phyloP scores from a whole-genome alignment of 2,888 invertebrate genomes.

The Uloborus plumipes region DNA sequence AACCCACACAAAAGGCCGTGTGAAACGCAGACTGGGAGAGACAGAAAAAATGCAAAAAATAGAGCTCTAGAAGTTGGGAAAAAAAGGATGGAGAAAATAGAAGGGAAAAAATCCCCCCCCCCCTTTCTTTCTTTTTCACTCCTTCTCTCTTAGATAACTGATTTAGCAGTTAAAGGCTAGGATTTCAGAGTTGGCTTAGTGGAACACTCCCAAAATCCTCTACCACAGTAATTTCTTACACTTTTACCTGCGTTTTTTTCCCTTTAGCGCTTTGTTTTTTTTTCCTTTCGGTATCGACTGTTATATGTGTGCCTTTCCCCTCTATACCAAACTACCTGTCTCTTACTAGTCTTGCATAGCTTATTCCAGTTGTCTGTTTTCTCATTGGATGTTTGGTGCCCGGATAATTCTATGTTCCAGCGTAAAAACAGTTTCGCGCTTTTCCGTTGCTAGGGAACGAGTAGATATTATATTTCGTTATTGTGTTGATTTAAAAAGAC shows the following conservation, averaged over 20 bases:
- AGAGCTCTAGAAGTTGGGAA: slow-evolving; percentile 16
- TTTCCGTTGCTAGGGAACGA: slow-evolving; percentile 58
- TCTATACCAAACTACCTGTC: not conserved
- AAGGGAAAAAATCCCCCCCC: not conserved
- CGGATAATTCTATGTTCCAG: slow-evolving; percentile 59
- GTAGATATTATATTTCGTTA: slow-evolving; percentile 49
- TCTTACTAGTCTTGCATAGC: slow-evolving; percentile 34
- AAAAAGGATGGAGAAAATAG: slow-evolving; percentile 20
- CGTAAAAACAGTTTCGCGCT: slow-evolving; percentile 54
- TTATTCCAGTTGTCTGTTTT: slow-evolving; percentile 25
- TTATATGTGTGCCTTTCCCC: slow-evolving; percentile 34
- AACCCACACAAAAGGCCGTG: slow-evolving; percentile 13
- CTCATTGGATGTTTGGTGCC: slow-evolving; percentile 49
- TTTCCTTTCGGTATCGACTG: slow-evolving; percentile 30
- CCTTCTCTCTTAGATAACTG: slow-evolving; percentile 44
- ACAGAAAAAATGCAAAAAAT: slow-evolving; percentile 5
- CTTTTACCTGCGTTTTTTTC: slow-evolving; percentile 44
- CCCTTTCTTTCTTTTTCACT: slow-evolving; percentile 1
- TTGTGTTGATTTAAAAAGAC: slow-evolving; percentile 35
- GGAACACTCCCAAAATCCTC: slow-evolving; percentile 48
- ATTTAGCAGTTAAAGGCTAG: slow-evolving; percentile 39
- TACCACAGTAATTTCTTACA: slow-evolving; percentile 27
- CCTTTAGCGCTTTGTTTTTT: slow-evolving; percentile 31
- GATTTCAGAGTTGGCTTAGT: slow-evolving; percentile 43
- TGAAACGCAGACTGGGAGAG: slow-evolving; percentile 27